phyloP scores from a whole-genome alignment of 2,113 vertebrate genomes.

The Philantomba maxwellii region DNA sequence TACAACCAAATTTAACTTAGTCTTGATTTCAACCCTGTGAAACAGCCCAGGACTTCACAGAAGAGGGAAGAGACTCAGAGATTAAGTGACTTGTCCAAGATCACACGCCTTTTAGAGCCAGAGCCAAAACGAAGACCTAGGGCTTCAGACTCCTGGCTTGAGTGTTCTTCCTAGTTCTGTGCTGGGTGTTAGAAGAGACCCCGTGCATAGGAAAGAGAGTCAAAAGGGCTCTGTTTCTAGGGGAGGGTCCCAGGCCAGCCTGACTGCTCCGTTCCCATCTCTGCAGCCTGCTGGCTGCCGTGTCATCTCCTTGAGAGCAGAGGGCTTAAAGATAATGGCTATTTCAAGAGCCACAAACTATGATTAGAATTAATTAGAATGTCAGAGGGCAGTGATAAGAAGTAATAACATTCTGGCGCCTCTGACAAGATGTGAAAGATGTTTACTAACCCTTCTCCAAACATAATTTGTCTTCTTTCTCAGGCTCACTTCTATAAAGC shows the following conservation, averaged over 20 bases:
- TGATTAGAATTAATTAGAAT: conserved; percentile 14
- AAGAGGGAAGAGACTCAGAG: neutral
- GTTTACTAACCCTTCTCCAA: neutral
- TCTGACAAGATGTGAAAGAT: neutral
- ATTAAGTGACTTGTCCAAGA: neutral
- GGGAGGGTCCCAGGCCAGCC: neutral
- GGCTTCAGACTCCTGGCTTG: neutral
- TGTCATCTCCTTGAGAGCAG: neutral
- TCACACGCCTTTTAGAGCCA: neutral
- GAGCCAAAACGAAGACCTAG: neutral
- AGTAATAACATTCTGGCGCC: neutral
- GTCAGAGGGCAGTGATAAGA: conserved; percentile 21
- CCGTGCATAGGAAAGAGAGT: neutral
- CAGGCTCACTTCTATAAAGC: neutral
- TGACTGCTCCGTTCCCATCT: neutral
- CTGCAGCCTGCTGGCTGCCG: neutral
- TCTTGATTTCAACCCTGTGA: neutral
- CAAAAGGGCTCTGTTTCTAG: neutral
- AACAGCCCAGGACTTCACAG: neutral
- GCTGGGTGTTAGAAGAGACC: neutral
- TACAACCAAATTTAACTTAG: neutral
- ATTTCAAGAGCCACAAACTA: neutral
- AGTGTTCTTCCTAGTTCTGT: neutral
- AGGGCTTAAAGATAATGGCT: neutral
- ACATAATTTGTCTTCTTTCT: neutral